Conservation (phyloP, 2,888 invertebrate species). For the Eupithecia exiguata region DNA sequence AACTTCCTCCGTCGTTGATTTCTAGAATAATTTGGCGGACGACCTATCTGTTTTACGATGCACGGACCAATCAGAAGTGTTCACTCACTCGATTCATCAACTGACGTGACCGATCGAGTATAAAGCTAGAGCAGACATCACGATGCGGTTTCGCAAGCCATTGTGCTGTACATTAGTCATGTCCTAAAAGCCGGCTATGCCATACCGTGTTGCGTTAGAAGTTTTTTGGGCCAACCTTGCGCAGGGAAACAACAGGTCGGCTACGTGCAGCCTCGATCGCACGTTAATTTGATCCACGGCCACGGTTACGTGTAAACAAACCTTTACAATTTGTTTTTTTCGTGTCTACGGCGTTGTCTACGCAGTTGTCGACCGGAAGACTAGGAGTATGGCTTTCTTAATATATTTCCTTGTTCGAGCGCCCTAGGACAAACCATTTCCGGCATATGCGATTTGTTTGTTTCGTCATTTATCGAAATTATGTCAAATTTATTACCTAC, state of each 20-base stretch:
- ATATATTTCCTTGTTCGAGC: constrained; percentile 33
- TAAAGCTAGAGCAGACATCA: constrained; percentile 38
- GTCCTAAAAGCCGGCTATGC: constrained; percentile 63
- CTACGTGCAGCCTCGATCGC: constrained; percentile 76
- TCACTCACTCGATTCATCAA: constrained; percentile 20
- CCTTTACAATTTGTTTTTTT: constrained; percentile 59
- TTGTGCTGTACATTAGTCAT: constrained; percentile 72
- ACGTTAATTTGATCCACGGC: constrained; percentile 73
- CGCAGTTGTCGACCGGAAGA: constrained; percentile 40
- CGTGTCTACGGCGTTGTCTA: constrained; percentile 49
- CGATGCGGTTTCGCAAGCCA: constrained; percentile 65
- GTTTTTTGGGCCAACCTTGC: constrained; percentile 72
- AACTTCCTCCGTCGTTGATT: constrained; percentile 28
- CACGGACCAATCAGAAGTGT: constrained; percentile 30
- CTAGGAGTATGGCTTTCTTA: constrained; percentile 36
- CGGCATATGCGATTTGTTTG: constrained; percentile 29
- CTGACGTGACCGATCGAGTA: constrained; percentile 19
- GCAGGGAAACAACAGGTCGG: constrained; percentile 60
- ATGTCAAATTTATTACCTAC: constrained; percentile 51
- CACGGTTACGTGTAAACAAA: constrained; percentile 63
- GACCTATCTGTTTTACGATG: constrained; percentile 39
- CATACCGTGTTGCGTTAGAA: constrained; percentile 61
- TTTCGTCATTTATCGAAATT: constrained; percentile 49
- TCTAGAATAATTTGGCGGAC: constrained; percentile 28
- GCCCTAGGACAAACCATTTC: constrained; percentile 30